These are phyloP conservation scores for Hemaris fuciformis DNA, from an alignment of 2,888 invertebrate genomes.

Conservation along the genomic window DNA sequence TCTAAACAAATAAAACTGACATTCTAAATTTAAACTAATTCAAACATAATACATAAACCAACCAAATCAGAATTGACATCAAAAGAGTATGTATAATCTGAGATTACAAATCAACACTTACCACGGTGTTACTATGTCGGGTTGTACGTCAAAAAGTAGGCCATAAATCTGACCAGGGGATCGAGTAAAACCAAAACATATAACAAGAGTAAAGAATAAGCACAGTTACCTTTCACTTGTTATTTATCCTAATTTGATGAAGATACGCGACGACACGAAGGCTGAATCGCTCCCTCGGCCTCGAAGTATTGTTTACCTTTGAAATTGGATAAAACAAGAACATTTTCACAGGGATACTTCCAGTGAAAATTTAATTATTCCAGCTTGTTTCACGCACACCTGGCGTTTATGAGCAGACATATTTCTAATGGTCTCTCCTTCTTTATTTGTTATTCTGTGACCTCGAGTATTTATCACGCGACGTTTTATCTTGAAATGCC, in stretches of 20 bases:
- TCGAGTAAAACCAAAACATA: no score
- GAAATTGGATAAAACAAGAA: constrained; percentile 51
- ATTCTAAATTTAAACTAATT: no score
- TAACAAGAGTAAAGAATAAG: background rate
- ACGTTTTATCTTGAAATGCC: background rate
- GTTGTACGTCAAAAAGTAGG: no score
- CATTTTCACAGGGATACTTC: constrained; percentile 41
- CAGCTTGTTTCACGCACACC: constrained; percentile 28
- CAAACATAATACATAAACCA: no score
- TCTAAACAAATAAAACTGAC: no score
- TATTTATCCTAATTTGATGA: constrained; percentile 29
- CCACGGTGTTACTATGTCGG: no score
- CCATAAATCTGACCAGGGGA: no score
- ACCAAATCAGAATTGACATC: no score
- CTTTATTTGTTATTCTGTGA: background rate
- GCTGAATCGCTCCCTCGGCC: constrained; percentile 25
- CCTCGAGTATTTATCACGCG: background rate
- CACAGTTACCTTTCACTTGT: constrained; percentile 31
- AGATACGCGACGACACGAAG: constrained; percentile 32
- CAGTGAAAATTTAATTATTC: constrained; percentile 48
- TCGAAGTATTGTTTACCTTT: constrained; percentile 47
- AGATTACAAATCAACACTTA: no score
- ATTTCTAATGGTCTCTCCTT: background rate
- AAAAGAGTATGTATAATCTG: no score
- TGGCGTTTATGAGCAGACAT: constrained; percentile 18